phyloP scores from a whole-genome alignment of 2,888 invertebrate genomes.

The Pseudolycoriella hygida region DNA sequence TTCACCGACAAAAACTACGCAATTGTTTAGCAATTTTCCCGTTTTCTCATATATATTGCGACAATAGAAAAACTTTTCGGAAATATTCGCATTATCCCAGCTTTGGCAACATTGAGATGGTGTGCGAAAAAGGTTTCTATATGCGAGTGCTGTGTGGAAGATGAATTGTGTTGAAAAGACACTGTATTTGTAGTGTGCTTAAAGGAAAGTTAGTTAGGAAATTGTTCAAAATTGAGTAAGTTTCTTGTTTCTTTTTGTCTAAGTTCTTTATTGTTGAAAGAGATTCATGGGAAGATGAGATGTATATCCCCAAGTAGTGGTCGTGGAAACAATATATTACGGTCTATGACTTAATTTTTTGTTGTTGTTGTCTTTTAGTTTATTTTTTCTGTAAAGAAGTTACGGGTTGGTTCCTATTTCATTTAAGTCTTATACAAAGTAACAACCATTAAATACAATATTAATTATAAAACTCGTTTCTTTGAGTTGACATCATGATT shows the following conservation, averaged over 20 bases:
- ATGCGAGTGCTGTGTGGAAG: neutral
- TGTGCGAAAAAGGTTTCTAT: neutral
- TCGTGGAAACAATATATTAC: too few species aligned
- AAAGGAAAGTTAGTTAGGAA: neutral
- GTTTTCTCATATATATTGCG: neutral
- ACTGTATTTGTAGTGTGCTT: too few species aligned
- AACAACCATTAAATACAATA: too few species aligned
- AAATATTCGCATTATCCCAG: neutral
- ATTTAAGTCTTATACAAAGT: too few species aligned
- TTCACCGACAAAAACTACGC: neutral
- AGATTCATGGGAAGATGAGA: too few species aligned
- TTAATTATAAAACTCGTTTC: too few species aligned
- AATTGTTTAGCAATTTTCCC: neutral
- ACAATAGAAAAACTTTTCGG: neutral
- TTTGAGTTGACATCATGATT: too few species aligned
- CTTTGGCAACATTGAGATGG: neutral
- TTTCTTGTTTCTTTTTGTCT: neutral
- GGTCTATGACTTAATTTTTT: too few species aligned
- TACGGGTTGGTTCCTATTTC: too few species aligned
- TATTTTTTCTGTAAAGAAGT: too few species aligned
- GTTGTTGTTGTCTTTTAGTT: too few species aligned
- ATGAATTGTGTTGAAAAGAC: neutral
- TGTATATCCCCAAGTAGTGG: too few species aligned
- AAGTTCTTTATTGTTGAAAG: conserved; percentile 1
- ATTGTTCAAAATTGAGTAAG: conserved; percentile 1